Evolutionary conservation across 2,888 invertebrate species (phyloP), one percentile per base, ranked within the genome.

Genomic region (Cacoxenus indagator): DNA sequence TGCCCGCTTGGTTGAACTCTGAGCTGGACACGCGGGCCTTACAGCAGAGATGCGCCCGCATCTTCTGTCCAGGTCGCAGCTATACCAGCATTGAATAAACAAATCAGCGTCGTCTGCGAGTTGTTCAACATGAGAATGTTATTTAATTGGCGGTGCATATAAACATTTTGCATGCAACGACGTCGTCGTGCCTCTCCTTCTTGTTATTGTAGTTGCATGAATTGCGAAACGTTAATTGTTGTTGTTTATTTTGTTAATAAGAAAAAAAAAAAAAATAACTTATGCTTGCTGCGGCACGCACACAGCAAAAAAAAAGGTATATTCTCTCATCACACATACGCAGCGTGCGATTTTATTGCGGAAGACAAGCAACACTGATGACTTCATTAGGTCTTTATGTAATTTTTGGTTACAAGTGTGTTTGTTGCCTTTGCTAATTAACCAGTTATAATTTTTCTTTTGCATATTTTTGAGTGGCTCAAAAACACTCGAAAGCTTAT

Each of bases 21-120:
- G 9, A 19, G 51, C 51, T 51, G 3, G 11, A 57, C 11, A 57
- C n/a, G 29, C 9, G 14, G 9, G 29, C 8, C n/a, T 3, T 37
- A 6, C 11, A 8, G 59, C 31, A 59, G 59, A n/a, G n/a, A 59
- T 59, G 59, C 59, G n/a, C 59, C 59, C 59, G 59, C 59, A 59
- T 59, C 37, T 59, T 31, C 6, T 9, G 37, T 5, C 14, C 8
- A 37, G 37, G 1, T 14, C 8, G 5, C 37, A 37, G 37, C 37
- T 1, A 14, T 14, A 37, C 1, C 5, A 14, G 37, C 37, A 1
- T 8, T 0, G 37, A 2, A 37, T 37, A 11, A 37, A 11, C 37
- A 37, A 37, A 37, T 37, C 37, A 37, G 8, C 37, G 14, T 8
- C 8, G 37, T 1, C 37, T 8, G 14, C 37, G 37, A 54, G 37